These are phyloP conservation scores for Camptogramma bilineatum DNA, from an alignment of 2,888 invertebrate genomes.

Conservation along the genomic window DNA sequence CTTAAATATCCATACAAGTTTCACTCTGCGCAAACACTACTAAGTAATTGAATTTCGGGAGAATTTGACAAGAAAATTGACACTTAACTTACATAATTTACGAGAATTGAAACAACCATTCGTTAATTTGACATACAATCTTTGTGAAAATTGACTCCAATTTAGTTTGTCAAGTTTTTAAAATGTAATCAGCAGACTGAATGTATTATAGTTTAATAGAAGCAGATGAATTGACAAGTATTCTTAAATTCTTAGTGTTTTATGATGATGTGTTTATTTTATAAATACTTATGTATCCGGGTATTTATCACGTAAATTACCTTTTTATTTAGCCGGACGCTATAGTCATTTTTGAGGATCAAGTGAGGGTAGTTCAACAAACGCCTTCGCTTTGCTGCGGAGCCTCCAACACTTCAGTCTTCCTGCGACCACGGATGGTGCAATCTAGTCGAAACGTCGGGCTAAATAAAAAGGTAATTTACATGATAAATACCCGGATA, in stretches of 20 bases:
- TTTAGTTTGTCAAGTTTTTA: neutral
- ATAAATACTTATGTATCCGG: no score
- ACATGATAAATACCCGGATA: no score
- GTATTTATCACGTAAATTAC: no score
- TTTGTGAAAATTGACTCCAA: neutral
- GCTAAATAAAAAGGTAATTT: no score
- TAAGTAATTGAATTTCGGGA: slow-evolving; percentile 85
- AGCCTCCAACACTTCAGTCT: no score
- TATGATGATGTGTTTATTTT: neutral
- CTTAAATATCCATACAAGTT: slow-evolving; percentile 39
- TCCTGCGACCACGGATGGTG: no score
- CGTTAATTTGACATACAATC: slow-evolving; percentile 15
- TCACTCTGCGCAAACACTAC: slow-evolving; percentile 69
- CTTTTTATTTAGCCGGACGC: no score
- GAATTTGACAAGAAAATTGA: slow-evolving; percentile 85
- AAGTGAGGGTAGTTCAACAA: no score
- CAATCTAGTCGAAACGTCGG: no score
- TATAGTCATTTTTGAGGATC: no score
- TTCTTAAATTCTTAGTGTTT: neutral
- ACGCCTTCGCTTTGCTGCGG: no score
- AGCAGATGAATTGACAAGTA: neutral
- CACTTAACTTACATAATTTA: slow-evolving; percentile 73
- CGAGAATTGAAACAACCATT: slow-evolving; percentile 38
- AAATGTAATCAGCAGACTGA: neutral
- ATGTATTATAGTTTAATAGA: neutral